Base-by-base conservation (phyloP, 2,797 vertebrate species). In the Gymnocypris eckloni region DNA sequence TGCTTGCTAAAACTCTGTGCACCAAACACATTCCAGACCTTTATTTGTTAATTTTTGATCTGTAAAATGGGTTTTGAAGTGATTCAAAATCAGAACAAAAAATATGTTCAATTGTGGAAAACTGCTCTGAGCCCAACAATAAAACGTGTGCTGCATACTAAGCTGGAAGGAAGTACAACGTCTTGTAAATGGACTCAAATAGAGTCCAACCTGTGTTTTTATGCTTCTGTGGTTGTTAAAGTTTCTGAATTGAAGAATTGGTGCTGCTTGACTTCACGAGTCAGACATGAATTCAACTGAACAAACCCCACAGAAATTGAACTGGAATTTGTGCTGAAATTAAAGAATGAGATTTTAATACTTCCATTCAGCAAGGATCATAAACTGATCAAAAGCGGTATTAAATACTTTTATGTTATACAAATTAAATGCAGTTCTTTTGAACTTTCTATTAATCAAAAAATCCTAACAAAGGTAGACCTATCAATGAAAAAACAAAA, bases 21-120 rank as follows among this genome's bases (percentile, higher is more conserved):
- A 43, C 71, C 76, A 80, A 87, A 83, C 43, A 37, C 25, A 41
- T 80, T 72, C 37, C 37, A 73, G 43, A 71, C 67, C 45, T 54
- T 73, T 56, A 80, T 79, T 83, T 75, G 77, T 22, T 45, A 2
- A 22, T 83, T 66, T 80, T 84, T 59, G 6, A 83, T 73, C 56
- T 69, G 77, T 64, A 72, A 56, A 67, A 86, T 77, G 7, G 59
- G 43, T 73, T 83, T 28, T 56, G 25, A 71, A 52, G 13, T 37
- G 20, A 54, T 25, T 48, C 16, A 69, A 45, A 69, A 71, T 48
- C 1, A 22, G 4, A n/a, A 18, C 43, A 64, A 7, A 37, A 13
- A 54, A 39, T 28, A 54, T 39, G 5, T 41, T 25, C 4, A 28
- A 41, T 56, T 41, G 8, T 6, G 25, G 4, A 45, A 48, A 83